Evolutionary conservation across 53 echinoderm and acorn worm genomes (phyloP), one percentile per base, ranked within the genome.

Genomic region (Apostichopus leukothele): DNA sequence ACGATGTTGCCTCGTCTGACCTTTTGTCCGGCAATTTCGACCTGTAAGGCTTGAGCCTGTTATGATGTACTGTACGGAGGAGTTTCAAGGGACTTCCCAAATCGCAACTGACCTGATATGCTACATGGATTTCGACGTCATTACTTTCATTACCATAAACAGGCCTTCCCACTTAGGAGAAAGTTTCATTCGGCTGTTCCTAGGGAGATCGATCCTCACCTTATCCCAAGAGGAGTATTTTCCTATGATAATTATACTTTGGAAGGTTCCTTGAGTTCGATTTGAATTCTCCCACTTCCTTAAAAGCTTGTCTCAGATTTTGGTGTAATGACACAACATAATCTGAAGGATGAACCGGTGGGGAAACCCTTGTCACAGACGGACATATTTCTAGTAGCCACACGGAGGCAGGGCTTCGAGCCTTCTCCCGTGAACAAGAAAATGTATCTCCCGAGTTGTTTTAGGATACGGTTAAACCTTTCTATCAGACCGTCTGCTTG

Each of bases 331-430:
- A 77, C 11, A 77, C 51, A 77, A 77, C 51, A 7, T 77, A 77
- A 77, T 77, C 51, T 10, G 78, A 50, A 77, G 51, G 52, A 50
- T 39, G 2, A 39, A 2, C 39, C 39, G 25, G 1, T 77, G 9
- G 78, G 78, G 78, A 77, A 77, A 39, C 11, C 39, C 51, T 13
- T 39, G 78, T 77, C 27, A 77, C 78, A 9, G 22, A 6, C 7
- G 76, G 76, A 6, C 51, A 76, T 39, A 76, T 76, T 23, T 76
- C 76, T 26, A 1, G 25, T 25, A 76, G 10, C 76, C 76, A 76
- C 1, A 39, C 3, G 25, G 10, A 50, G 76, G 76, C 75, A 75
- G 91, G 93, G 1, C 89, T 89, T 23, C 87, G 52, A 9, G 0
- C n/a, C n/a, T n/a, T n/a, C n/a, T 87, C 3, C 90, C 91, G 22